Percentiles rank a stretch among this genome's conserved stretches.
phyloP scores from a whole-genome alignment of 1,140 invertebrate genomes.

The Ridgeia piscesae region DNA sequence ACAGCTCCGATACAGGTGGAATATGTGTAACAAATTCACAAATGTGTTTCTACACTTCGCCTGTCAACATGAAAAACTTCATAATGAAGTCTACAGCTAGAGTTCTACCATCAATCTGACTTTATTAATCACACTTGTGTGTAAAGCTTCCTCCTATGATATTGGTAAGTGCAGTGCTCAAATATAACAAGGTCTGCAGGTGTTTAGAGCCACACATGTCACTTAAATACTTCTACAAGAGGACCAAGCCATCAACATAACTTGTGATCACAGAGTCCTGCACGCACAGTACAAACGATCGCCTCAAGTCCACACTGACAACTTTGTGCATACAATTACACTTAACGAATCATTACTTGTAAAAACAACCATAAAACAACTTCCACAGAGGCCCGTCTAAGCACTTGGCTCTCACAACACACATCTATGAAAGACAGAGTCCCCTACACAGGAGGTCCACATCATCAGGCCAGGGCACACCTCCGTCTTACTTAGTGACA shows the following conservation, averaged over 20 bases:
- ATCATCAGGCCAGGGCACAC: neutral
- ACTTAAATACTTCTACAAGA: neutral
- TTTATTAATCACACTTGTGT: neutral
- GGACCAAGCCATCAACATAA: neutral
- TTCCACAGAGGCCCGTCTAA: neutral
- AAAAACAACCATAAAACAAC: neutral
- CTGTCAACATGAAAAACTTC: neutral
- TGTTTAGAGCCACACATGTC: neutral
- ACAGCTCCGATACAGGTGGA: neutral
- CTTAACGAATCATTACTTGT: neutral
- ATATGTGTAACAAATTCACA: neutral
- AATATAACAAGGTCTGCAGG: neutral
- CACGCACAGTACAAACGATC: neutral
- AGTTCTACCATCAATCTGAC: neutral
- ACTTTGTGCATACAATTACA: neutral
- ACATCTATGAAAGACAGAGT: neutral
- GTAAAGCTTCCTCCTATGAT: neutral
- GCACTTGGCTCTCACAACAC: neutral
- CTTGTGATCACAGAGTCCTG: neutral
- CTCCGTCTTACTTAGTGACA: neutral
- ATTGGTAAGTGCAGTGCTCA: neutral
- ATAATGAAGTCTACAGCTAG: neutral
- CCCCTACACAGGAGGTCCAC: neutral
- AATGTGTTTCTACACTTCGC: neutral
- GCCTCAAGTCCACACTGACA: neutral